These are phyloP conservation scores for Glossosoma conforme DNA, from an alignment of 1,140 invertebrate species.

Conservation along the genomic window DNA sequence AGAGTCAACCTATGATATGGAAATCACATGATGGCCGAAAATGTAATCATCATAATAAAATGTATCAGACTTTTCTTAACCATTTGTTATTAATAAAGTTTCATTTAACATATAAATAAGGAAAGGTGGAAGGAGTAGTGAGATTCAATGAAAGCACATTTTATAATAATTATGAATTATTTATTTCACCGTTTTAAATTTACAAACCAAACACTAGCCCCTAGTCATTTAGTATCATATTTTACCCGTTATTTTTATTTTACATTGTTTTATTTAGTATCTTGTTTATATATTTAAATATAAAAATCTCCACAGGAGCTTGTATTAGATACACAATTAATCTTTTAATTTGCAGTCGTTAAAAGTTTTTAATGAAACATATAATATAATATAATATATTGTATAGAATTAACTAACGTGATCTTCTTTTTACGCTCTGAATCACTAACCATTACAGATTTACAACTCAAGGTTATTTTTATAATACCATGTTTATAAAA, in stretches of 20 bases:
- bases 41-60: too few relatives aligned
- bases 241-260: conserved; percentile 48
- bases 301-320: conserved; percentile 53
- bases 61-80: too few relatives aligned
- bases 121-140: too few relatives aligned
- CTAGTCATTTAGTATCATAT: conserved; percentile 48
- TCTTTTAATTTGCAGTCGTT: conserved; percentile 33
- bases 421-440: conserved; percentile 27
- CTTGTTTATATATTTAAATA: conserved; percentile 44
- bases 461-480: conserved; percentile 30
- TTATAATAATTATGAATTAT: conserved; percentile 52
- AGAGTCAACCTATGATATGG: too few relatives aligned
- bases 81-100: too few relatives aligned
- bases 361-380: conserved; percentile 32
- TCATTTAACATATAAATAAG: too few relatives aligned
- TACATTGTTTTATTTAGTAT: conserved; percentile 47
- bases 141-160: conserved; percentile 36
- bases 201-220: conserved; percentile 52
- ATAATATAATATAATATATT: too few relatives aligned
- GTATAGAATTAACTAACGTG: conserved; percentile 30
- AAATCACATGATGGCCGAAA: too few relatives aligned
- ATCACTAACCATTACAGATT: conserved; percentile 33
- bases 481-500: conserved; percentile 29
- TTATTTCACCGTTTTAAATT: conserved; percentile 50
- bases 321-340: conserved; percentile 34